Evolutionary conservation across 2,888 invertebrate genomes (phyloP).

Genomic region (Boloria euphrosyne): DNA sequence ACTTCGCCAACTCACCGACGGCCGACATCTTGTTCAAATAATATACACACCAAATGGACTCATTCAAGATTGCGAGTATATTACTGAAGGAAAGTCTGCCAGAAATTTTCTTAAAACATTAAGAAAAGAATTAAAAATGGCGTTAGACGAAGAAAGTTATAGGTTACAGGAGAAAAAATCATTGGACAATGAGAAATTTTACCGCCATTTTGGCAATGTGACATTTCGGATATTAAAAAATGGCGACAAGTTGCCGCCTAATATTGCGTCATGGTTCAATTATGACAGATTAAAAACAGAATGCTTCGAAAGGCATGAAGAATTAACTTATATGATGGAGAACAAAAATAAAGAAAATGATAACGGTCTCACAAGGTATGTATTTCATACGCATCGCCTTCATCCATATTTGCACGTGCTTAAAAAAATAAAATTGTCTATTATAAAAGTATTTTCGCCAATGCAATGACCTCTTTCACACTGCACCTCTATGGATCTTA

Average conservation of each 20-base stretch:
- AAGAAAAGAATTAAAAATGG: slow-evolving; percentile 79
- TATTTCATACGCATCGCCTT: slow-evolving; percentile 9
- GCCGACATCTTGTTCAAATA: slow-evolving; percentile 85
- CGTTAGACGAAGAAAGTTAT: slow-evolving; percentile 66
- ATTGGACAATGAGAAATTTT: slow-evolving; percentile 62
- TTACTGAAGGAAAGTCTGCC: slow-evolving; percentile 79
- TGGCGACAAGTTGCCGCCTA: slow-evolving; percentile 71
- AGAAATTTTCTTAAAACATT: slow-evolving; percentile 83
- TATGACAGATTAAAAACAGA: slow-evolving; percentile 81
- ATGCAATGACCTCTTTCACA: slow-evolving; percentile 45
- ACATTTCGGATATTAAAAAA: slow-evolving; percentile 79
- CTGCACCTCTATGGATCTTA: slow-evolving; percentile 26
- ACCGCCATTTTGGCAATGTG: slow-evolving; percentile 77
- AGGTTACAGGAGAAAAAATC: slow-evolving; percentile 56
- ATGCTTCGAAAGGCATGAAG: slow-evolving; percentile 75
- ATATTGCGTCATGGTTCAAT: slow-evolving; percentile 81
- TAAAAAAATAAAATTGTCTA: slow-evolving; percentile 6
- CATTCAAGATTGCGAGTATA: slow-evolving; percentile 86
- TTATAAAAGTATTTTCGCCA: slow-evolving; percentile 11
- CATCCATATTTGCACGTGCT: slow-evolving; percentile 15
- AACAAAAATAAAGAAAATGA: slow-evolving; percentile 61
- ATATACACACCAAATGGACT: slow-evolving; percentile 84
- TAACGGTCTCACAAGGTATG: slow-evolving; percentile 64
- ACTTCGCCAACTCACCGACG: slow-evolving; percentile 86
- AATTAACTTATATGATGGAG: slow-evolving; percentile 66